phyloP scores from a whole-genome alignment of 2,888 invertebrate species.

The Aphodius granarius region DNA sequence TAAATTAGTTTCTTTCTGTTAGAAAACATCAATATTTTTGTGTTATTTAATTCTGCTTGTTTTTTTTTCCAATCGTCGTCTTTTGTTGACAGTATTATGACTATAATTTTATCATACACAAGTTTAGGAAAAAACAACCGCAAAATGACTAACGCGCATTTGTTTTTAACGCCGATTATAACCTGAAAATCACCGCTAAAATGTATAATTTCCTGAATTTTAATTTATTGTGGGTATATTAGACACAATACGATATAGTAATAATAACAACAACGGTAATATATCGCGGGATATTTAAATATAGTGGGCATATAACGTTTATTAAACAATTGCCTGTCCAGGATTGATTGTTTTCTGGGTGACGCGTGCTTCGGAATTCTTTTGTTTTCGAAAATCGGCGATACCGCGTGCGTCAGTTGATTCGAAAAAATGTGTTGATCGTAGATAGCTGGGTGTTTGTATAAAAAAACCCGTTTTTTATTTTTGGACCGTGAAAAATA shows the following conservation, averaged over 20 bases:
- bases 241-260: no score
- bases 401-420: neutral
- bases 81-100: constrained; percentile 20
- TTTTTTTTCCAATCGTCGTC: neutral
- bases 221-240: no score
- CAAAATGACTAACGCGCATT: neutral
- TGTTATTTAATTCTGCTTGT: neutral
- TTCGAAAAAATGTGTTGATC: neutral
- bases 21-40: no score
- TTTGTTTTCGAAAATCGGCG: neutral
- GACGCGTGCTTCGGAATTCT: neutral
- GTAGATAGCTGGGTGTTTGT: neutral
- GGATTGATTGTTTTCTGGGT: neutral
- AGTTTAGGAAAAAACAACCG: neutral
- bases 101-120: neutral
- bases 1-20: no score
- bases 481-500: neutral
- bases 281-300: no score
- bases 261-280: no score
- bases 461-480: neutral
- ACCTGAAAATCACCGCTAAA: neutral
- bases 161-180: neutral
- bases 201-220: no score
- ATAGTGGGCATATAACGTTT: no score
- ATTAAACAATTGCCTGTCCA: neutral